Conservation (phyloP, 2,797 vertebrate genomes). For the Manis javanica region DNA sequence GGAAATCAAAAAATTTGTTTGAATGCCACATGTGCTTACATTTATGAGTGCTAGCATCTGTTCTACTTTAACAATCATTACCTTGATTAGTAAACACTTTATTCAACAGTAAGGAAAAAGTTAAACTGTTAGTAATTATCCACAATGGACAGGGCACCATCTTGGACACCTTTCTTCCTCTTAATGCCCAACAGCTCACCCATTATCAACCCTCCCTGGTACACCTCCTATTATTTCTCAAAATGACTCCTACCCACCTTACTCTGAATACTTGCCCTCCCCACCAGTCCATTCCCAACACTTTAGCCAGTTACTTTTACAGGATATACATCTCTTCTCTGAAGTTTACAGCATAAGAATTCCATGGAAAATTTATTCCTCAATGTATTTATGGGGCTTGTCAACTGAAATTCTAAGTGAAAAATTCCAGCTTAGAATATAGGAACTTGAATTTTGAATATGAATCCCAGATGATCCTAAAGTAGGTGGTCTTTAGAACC, state of each 20-base stretch:
- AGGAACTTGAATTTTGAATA: neutral
- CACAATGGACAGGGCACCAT: neutral
- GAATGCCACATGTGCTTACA: neutral
- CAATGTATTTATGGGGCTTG: neutral
- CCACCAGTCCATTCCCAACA: neutral
- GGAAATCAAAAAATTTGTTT: neutral
- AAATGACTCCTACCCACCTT: neutral
- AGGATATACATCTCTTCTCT: neutral
- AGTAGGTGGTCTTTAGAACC: neutral
- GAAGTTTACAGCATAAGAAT: neutral
- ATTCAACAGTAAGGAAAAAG: neutral
- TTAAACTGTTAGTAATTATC: neutral
- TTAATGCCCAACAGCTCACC: neutral
- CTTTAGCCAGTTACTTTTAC: neutral
- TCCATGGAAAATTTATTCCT: neutral
- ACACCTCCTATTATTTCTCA: neutral
- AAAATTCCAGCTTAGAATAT: neutral
- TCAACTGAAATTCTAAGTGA: neutral
- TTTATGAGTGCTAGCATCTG: neutral
- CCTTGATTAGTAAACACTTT: neutral
- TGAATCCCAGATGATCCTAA: neutral
- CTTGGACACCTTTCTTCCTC: neutral
- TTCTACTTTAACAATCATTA: neutral
- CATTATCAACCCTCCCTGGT: neutral
- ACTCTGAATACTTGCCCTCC: neutral